Conservation (phyloP, 2,888 invertebrate species). For the Protonemura montana region DNA sequence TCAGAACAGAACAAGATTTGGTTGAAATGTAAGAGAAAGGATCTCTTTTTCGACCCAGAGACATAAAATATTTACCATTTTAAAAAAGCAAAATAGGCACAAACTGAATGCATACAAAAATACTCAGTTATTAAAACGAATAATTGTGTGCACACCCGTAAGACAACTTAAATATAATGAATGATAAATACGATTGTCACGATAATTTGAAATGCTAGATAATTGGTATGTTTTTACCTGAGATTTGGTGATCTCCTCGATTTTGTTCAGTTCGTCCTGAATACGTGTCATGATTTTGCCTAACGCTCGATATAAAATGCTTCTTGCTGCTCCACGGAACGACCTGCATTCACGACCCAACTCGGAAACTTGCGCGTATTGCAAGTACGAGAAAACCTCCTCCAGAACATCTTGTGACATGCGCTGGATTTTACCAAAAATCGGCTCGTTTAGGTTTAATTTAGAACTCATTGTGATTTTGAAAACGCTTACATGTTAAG, state of each 20-base stretch:
- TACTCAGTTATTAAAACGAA: too few relatives aligned
- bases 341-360: slow-evolving; percentile 39
- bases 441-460: background rate
- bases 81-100: too few relatives aligned
- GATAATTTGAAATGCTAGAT: too few relatives aligned
- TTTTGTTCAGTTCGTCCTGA: slow-evolving; percentile 26
- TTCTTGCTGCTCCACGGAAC: slow-evolving; percentile 34
- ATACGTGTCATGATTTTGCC: background rate
- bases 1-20: too few relatives aligned
- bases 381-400: slow-evolving; percentile 23
- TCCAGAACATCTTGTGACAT: background rate
- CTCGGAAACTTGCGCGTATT: background rate
- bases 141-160: too few relatives aligned
- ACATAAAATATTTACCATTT: too few relatives aligned
- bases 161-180: too few relatives aligned
- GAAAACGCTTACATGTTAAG: background rate
- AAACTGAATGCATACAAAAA: too few relatives aligned
- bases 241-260: background rate
- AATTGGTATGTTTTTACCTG: background rate
- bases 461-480: background rate
- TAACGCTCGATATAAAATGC: background rate
- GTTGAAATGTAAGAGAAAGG: too few relatives aligned
- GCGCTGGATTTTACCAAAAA: background rate
- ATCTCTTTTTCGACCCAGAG: too few relatives aligned
- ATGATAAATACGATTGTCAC: too few relatives aligned